A percentile compares a stretch with the other conserved stretches of the same genome.
Evolutionary conservation across 2,888 invertebrate genomes (phyloP).

Genomic region (Sympetrum striolatum): DNA sequence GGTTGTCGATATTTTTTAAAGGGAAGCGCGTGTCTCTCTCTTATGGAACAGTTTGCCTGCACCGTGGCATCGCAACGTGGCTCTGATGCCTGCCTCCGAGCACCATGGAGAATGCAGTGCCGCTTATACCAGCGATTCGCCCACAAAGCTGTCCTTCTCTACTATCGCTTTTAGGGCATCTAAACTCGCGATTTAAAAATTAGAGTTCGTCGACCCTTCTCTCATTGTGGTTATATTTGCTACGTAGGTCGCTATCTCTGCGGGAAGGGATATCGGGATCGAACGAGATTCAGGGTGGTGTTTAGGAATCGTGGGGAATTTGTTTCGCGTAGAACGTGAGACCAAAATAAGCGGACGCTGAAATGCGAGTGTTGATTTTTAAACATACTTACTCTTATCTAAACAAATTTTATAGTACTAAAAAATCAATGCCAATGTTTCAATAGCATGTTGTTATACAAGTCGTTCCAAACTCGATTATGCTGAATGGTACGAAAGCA

Average conservation of each 20-base stretch:
- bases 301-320: background rate
- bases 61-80: background rate
- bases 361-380: too few species aligned
- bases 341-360: background rate
- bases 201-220: background rate
- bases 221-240: background rate
- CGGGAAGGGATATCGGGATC: background rate
- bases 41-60: background rate
- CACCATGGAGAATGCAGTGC: background rate
- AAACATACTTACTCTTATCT: too few species aligned
- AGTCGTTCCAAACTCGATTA: too few species aligned
- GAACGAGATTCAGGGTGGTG: background rate
- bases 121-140: background rate
- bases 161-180: background rate
- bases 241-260: background rate
- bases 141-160: background rate
- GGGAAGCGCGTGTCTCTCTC: slow-evolving; percentile 18
- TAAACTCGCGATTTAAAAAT: background rate
- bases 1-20: slow-evolving; percentile 37
- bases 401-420: too few species aligned
- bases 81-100: background rate
- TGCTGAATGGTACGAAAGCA: too few species aligned
- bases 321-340: background rate
- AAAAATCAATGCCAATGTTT: too few species aligned
- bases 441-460: too few species aligned